Evolutionary conservation across 2,113 vertebrate species (phyloP).

Genomic region (Murina feae): DNA sequence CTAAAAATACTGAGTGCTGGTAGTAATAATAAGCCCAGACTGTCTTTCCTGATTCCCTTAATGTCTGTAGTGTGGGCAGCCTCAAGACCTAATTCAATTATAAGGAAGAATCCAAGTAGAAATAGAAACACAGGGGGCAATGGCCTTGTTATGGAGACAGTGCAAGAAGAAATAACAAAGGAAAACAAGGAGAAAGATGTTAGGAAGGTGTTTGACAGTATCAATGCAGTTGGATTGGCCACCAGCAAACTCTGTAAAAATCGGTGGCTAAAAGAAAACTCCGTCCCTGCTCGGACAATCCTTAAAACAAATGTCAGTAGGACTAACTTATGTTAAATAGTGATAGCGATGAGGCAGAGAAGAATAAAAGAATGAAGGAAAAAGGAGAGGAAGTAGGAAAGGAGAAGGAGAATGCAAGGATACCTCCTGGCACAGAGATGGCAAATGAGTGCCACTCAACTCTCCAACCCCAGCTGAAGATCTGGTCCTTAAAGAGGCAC

Average conservation of each 20-base stretch:
- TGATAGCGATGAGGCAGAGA: background rate
- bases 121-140: background rate
- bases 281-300: background rate
- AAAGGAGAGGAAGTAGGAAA: background rate
- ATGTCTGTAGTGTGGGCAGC: background rate
- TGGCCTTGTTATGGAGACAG: background rate
- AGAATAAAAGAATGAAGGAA: background rate
- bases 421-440: background rate
- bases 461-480: background rate
- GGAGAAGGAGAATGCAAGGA: background rate
- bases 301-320: background rate
- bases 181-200: background rate
- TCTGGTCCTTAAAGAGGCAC: background rate
- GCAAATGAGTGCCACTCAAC: background rate
- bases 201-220: background rate
- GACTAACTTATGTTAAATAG: background rate
- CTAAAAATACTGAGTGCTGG: background rate
- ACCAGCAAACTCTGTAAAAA: background rate
- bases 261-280: background rate
- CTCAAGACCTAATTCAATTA: background rate
- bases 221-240: background rate
- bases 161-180: background rate
- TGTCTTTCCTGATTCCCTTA: background rate
- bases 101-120: background rate
- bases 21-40: background rate